Conservation (phyloP, 2,113 vertebrate species). For the Cnemophilus loriae region DNA sequence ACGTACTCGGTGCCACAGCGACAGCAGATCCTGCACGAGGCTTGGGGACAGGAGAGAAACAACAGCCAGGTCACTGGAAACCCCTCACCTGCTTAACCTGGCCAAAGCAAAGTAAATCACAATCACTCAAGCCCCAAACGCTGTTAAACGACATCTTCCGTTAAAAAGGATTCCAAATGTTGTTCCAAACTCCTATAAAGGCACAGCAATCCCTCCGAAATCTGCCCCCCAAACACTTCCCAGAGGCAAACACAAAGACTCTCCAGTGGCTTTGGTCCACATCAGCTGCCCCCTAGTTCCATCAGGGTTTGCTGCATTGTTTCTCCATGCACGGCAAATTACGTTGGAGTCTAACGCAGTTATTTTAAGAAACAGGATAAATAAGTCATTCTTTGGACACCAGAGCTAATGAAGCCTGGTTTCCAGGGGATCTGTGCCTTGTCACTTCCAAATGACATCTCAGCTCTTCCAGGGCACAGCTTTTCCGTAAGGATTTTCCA, state of each 20-base stretch:
- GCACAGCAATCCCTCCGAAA: not conserved
- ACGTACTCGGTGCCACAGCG: conserved; percentile 90
- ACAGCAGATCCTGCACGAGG: conserved; percentile 86
- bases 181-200: not conserved
- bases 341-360: not conserved
- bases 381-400: not conserved
- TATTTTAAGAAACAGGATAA: conserved; percentile 29
- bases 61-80: not conserved
- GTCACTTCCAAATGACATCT: not conserved
- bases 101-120: not conserved
- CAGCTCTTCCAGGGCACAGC: not conserved
- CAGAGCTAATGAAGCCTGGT: not conserved
- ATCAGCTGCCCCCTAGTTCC: not conserved
- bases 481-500: not conserved
- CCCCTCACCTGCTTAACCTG: not conserved
- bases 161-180: not conserved
- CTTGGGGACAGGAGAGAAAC: conserved; percentile 53
- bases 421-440: conserved; percentile 15
- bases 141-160: accelerated
- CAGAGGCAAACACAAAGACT: not conserved
- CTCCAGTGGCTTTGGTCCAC: not conserved
- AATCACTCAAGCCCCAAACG: not conserved
- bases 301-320: not conserved
- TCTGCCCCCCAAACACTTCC: not conserved
- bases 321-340: not conserved